phyloP scores from a whole-genome alignment of 1,140 invertebrate species.

The Pseudomyrmex dendroicus region DNA sequence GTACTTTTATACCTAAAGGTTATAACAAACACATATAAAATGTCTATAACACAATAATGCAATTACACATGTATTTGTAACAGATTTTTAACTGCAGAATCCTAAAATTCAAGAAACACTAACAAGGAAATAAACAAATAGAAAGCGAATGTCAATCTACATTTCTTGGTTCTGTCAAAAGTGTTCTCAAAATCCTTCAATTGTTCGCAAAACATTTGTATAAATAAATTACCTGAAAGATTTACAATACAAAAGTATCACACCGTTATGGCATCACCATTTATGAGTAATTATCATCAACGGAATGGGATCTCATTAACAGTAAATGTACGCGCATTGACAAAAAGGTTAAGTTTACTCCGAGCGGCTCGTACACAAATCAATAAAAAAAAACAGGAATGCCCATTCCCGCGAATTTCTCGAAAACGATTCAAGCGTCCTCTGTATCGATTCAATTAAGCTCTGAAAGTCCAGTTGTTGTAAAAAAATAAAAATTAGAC shows the following conservation, averaged over 20 bases:
- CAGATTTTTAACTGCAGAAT: too few species aligned
- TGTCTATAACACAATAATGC: too few species aligned
- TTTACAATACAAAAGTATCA: not conserved
- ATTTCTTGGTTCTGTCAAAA: not conserved
- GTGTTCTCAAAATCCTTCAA: not conserved
- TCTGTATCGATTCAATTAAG: not conserved
- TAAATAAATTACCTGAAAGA: slow-evolving; percentile 17
- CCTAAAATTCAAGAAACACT: too few species aligned
- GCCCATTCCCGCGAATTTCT: slow-evolving; percentile 33
- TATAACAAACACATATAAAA: too few species aligned
- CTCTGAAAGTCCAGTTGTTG: too few species aligned
- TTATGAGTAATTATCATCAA: not conserved
- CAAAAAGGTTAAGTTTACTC: not conserved
- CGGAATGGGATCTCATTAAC: not conserved
- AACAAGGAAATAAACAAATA: not conserved
- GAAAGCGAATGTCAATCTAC: not conserved
- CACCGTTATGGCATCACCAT: too few species aligned
- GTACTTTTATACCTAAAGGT: not conserved
- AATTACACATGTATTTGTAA: too few species aligned
- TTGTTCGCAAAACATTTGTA: too few species aligned
- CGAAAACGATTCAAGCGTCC: slow-evolving; percentile 29
- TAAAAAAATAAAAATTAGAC: too few species aligned
- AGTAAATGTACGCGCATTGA: too few species aligned
- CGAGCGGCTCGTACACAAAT: not conserved
- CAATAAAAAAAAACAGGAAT: not conserved